Evolutionary conservation across 2,113 vertebrate genomes (phyloP), one percentile per base, ranked within the genome.

Genomic region (Hippopotamus amphibius): DNA sequence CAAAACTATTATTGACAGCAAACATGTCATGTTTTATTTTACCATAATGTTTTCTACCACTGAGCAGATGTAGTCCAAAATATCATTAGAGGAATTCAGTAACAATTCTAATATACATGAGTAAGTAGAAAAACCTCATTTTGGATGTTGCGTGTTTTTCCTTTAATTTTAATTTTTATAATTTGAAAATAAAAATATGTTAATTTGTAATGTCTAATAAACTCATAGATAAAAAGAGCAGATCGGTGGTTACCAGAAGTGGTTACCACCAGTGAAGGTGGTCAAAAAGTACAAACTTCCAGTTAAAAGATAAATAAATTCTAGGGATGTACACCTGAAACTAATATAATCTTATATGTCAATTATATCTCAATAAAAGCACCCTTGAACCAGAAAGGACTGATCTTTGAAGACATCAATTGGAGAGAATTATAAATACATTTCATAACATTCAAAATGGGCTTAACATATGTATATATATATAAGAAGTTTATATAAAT

Each of bases 1-100:
- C 48, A 71, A 82, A 95, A 90, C 21, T 90, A 50, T 30, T 59
- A 4, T 86, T 81, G 65, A 82, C 6, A 86, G 10, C 2, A 92
- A 83, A 81, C 2, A 53, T 94, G 55, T 43, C 41, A 24, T 79
- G 74, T 92, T 95, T 79, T 13, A 83, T 65, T 88, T 97, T 84
- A 80, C 41, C 2, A 3, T 71, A 72, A 65, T 81, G 7, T n/a
- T 94, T 93, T 85, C 24, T 94, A 86, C 24, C 21, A 86, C 6
- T 33, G 66, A 89, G 6, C 9, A 96, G 3, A 96, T 50, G 24
- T 72, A 84, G 33, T 87, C 4, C 46, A 87, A 90, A 72, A 72
- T 88, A 61, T 33, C 15, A 72, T 91, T 72, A 48, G 46, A 96
- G 30, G 2, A 85, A 85, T 88, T 68, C 46, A 91, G 19, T 57